Evolutionary conservation across 2,113 vertebrate genomes (phyloP).

Genomic region (Dolichallabes microphthalmus): DNA sequence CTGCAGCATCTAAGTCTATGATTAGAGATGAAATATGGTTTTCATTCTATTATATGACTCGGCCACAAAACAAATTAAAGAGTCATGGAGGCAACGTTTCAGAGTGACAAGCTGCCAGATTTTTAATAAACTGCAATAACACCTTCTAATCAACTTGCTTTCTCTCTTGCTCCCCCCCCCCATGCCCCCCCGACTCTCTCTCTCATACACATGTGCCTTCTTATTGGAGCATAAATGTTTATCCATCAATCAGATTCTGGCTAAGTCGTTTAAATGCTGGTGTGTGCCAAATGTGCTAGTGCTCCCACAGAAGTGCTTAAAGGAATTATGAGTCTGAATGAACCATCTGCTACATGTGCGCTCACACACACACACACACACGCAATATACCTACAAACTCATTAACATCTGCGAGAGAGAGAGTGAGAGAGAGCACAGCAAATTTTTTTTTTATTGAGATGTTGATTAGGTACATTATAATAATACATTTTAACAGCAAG

Average conservation of each 20-base stretch:
- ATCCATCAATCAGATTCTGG: slow-evolving; percentile 57
- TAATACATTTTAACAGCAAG: slow-evolving; percentile 39
- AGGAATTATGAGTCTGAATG: slow-evolving; percentile 72
- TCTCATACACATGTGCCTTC: slow-evolving; percentile 32
- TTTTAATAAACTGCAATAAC: slow-evolving; percentile 62
- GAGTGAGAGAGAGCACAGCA: neutral
- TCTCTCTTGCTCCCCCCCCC: neutral
- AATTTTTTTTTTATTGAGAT: neutral
- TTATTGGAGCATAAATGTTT: slow-evolving; percentile 32
- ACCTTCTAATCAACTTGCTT: slow-evolving; percentile 53
- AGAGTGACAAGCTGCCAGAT: slow-evolving; percentile 58
- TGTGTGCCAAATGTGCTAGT: slow-evolving; percentile 68
- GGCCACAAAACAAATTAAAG: slow-evolving; percentile 49
- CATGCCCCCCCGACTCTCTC: no score
- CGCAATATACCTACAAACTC: neutral
- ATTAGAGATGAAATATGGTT: slow-evolving; percentile 20
- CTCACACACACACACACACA: slow-evolving; percentile 26
- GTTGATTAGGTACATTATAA: slow-evolving; percentile 39
- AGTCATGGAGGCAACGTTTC: slow-evolving; percentile 63
- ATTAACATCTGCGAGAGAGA: slow-evolving; percentile 34
- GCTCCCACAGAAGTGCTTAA: slow-evolving; percentile 67
- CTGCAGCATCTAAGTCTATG: neutral
- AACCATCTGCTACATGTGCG: slow-evolving; percentile 65
- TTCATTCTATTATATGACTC: slow-evolving; percentile 33
- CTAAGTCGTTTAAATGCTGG: slow-evolving; percentile 60